Evolutionary conservation across 2,888 invertebrate species (phyloP).

Genomic region (Meiosimyza platycephala): DNA sequence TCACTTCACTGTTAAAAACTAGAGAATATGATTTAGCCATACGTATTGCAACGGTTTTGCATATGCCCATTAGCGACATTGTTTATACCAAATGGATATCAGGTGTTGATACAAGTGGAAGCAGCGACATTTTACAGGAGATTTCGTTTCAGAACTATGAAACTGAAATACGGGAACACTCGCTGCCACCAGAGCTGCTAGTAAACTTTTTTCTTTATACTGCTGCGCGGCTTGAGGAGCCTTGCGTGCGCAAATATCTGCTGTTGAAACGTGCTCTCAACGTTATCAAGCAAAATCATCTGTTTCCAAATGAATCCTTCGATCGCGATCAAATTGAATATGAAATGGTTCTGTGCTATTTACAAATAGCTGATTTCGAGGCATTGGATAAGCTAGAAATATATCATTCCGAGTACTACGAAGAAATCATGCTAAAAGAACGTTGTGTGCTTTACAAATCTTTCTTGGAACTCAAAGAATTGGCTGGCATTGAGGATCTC

Average conservation of each 20-base stretch:
- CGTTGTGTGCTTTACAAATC: conserved; percentile 65
- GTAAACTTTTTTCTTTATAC: conserved; percentile 73
- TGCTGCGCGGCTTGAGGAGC: conserved; percentile 68
- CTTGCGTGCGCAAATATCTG: conserved; percentile 68
- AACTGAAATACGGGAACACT: conserved; percentile 71
- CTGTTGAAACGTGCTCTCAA: conserved; percentile 60
- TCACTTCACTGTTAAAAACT: conserved; percentile 66
- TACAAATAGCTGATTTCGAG: conserved; percentile 51
- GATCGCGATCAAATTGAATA: conserved; percentile 67
- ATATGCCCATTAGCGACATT: conserved; percentile 67
- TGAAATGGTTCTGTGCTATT: conserved; percentile 63
- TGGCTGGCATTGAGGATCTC: conserved; percentile 65
- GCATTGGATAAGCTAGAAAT: conserved; percentile 51
- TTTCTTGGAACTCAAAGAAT: conserved; percentile 64
- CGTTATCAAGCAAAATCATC: conserved; percentile 63
- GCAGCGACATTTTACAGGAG: conserved; percentile 58
- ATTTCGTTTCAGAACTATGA: conserved; percentile 72
- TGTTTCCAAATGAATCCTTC: conserved; percentile 65
- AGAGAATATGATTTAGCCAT: conserved; percentile 70
- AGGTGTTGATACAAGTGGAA: conserved; percentile 67
- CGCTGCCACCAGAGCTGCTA: conserved; percentile 73
- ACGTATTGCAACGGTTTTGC: conserved; percentile 68
- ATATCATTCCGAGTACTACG: conserved; percentile 66
- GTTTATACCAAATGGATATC: conserved; percentile 69
- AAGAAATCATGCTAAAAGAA: conserved; percentile 63